Conservation (phyloP, 2,113 vertebrate species). For the Tragelaphus imberbis region DNA sequence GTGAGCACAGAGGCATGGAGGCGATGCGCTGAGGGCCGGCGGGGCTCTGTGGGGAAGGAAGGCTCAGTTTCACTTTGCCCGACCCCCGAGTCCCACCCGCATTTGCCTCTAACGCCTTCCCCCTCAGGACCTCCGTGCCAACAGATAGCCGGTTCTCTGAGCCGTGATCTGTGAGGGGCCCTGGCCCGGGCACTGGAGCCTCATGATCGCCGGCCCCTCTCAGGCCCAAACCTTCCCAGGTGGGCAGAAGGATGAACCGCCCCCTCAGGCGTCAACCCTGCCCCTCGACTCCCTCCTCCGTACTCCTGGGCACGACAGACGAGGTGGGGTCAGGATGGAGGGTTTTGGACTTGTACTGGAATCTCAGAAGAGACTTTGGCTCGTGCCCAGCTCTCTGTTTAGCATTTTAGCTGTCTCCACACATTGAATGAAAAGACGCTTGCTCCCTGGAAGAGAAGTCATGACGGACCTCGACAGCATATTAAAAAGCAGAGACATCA, state of each 20-base stretch:
- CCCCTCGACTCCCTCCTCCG: neutral
- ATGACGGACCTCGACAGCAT: neutral
- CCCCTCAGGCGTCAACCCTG: neutral
- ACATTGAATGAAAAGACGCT: fast-evolving
- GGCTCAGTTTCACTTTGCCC: neutral
- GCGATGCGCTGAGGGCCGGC: fast-evolving
- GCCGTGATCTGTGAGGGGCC: neutral
- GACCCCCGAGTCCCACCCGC: fast-evolving
- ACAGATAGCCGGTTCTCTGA: neutral
- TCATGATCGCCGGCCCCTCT: neutral
- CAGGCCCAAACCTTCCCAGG: neutral
- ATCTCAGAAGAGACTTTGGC: neutral
- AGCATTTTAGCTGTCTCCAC: neutral
- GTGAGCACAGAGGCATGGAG: neutral
- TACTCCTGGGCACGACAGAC: no score
- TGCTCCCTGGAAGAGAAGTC: neutral
- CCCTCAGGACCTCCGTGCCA: fast-evolving
- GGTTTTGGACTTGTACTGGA: no score
- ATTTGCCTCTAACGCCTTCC: neutral
- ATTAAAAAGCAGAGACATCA: neutral
- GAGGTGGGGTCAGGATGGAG: neutral
- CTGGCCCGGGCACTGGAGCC: neutral
- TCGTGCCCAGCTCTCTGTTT: neutral
- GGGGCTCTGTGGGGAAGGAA: fast-evolving
- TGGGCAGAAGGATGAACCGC: no score